phyloP scores from a whole-genome alignment of 2,888 invertebrate genomes.

The Gastracanthus pulcherrimus region DNA sequence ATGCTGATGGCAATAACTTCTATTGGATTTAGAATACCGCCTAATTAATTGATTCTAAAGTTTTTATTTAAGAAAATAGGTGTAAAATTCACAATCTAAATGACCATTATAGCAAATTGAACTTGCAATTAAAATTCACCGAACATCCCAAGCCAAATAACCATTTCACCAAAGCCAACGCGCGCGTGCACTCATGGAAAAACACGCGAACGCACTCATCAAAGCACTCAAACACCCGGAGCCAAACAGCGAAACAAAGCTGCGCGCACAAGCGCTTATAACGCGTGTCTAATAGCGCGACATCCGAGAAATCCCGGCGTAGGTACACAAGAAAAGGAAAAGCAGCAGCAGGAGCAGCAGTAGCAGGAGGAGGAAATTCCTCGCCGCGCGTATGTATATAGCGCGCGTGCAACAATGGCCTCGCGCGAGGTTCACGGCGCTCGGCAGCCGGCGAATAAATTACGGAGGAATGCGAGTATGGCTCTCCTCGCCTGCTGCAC shows the following conservation, averaged over 20 bases:
- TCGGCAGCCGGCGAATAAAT: conserved; percentile 32
- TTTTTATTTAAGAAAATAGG: too few relatives aligned
- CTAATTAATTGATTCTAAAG: too few relatives aligned
- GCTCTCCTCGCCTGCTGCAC: not conserved
- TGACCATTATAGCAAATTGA: too few relatives aligned
- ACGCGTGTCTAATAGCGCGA: not conserved
- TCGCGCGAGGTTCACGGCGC: not conserved
- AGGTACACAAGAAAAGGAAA: not conserved
- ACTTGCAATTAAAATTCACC: too few relatives aligned
- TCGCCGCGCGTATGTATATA: too few relatives aligned
- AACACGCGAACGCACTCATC: not conserved
- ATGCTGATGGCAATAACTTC: too few relatives aligned
- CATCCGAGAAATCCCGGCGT: not conserved
- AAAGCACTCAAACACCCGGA: not conserved
- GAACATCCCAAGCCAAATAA: not conserved
- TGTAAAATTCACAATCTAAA: too few relatives aligned
- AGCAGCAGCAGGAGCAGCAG: not conserved
- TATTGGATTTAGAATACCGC: too few relatives aligned
- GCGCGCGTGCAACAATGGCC: conserved; percentile 1
- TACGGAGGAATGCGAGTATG: conserved; percentile 38
- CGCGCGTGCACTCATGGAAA: too few relatives aligned
- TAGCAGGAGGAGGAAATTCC: not conserved
- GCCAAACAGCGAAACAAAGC: not conserved
- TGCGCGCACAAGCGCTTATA: not conserved
- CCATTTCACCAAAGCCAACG: not conserved